Evolutionary conservation across 2,113 vertebrate genomes (phyloP).

Genomic region (Oncorhynchus keta): DNA sequence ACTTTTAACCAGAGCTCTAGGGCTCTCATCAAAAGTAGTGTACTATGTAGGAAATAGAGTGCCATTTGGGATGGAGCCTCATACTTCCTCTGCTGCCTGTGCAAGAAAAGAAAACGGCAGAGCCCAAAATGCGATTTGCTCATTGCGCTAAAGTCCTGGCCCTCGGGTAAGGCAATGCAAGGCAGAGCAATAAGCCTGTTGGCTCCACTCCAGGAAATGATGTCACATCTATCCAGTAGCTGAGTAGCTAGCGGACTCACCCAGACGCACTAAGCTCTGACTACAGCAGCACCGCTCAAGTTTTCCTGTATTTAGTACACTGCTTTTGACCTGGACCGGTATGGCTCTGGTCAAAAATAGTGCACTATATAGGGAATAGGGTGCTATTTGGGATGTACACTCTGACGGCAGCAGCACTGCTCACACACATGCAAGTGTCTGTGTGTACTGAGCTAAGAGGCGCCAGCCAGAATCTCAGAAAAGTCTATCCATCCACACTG

Average conservation of each 20-base stretch:
- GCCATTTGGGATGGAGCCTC: not conserved
- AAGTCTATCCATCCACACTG: not conserved
- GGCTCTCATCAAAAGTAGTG: too few species aligned
- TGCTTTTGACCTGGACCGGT: too few species aligned
- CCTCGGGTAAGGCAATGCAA: not conserved
- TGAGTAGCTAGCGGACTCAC: not conserved
- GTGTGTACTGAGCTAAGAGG: not conserved
- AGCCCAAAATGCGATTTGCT: not conserved
- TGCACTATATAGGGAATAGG: too few species aligned
- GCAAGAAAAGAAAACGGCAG: not conserved
- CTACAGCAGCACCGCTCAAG: not conserved
- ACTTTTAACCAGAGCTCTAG: too few species aligned
- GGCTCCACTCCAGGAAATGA: slow-evolving; percentile 18
- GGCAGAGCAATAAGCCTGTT: slow-evolving; percentile 5
- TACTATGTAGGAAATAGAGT: too few species aligned
- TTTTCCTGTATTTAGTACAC: not conserved
- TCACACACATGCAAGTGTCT: not conserved
- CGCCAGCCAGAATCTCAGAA: not conserved
- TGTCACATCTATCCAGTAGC: slow-evolving; percentile 12
- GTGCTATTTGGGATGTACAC: too few species aligned
- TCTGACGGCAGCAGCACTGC: not conserved
- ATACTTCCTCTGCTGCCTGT: not conserved
- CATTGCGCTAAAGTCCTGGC: not conserved
- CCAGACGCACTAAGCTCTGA: not conserved
- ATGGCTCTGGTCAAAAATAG: too few species aligned